Evolutionary conservation across 2,888 invertebrate species (phyloP).

Genomic region (Hermodice carunculata): DNA sequence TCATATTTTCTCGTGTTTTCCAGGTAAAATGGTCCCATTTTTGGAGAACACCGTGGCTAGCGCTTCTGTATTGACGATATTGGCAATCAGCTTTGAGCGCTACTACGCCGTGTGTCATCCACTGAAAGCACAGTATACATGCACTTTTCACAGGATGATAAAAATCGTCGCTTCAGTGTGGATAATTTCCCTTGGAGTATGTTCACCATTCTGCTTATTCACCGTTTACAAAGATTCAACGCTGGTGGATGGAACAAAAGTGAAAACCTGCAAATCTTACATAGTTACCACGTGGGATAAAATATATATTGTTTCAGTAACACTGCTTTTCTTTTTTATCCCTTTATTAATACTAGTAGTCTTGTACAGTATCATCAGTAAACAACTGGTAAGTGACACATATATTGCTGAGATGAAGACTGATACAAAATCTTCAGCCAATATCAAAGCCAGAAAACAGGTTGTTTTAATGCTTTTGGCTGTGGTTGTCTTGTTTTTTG

Average conservation of each 20-base stretch:
- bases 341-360: no score
- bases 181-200: not conserved
- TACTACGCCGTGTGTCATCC: constrained; percentile 95
- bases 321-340: no score
- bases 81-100: constrained; percentile 93
- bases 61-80: constrained; percentile 90
- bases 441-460: not conserved
- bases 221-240: not conserved
- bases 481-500: not conserved
- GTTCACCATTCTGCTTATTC: not conserved
- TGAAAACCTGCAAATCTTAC: no score
- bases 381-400: no score
- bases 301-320: no score
- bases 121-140: constrained; percentile 66
- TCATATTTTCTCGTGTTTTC: no score
- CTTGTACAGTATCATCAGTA: no score
- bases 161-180: not conserved
- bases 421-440: no score
- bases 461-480: not conserved
- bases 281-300: no score
- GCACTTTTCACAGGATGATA: not conserved
- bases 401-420: no score
- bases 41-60: constrained; percentile 92
- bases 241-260: no score
- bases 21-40: constrained; percentile 93